Conservation (phyloP, 2,113 vertebrate species). For the Colius striatus region DNA sequence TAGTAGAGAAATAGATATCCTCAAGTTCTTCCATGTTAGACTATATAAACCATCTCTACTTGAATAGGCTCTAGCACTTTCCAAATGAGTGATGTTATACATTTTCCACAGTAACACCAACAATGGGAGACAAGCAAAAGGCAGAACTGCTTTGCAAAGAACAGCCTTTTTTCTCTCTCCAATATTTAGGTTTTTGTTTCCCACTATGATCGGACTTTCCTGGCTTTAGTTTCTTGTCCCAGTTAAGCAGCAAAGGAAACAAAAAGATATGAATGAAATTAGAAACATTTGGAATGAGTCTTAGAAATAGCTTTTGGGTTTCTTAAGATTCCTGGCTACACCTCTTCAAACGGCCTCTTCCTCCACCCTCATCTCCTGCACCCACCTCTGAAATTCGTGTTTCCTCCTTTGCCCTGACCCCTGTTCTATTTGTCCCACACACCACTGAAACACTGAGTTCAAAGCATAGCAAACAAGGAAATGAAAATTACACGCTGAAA, state of each 20-base stretch:
- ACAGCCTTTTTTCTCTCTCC: slow-evolving; percentile 61
- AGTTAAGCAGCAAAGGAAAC: slow-evolving; percentile 78
- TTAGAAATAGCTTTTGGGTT: slow-evolving; percentile 68
- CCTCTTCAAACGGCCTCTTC: slow-evolving; percentile 9
- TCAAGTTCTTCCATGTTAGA: slow-evolving; percentile 60
- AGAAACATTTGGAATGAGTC: slow-evolving; percentile 66
- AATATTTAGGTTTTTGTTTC: slow-evolving; percentile 77
- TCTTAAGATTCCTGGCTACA: slow-evolving; percentile 49
- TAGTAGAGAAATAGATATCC: slow-evolving; percentile 74
- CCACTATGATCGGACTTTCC: slow-evolving; percentile 75
- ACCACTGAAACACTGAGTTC: neutral
- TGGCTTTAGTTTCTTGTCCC: slow-evolving; percentile 72
- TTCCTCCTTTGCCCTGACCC: neutral
- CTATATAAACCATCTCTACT: slow-evolving; percentile 58
- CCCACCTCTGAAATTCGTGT: neutral
- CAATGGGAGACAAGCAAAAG: slow-evolving; percentile 68
- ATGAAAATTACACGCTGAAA: slow-evolving; percentile 34
- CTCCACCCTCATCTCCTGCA: neutral
- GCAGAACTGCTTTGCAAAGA: slow-evolving; percentile 48
- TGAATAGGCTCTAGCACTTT: slow-evolving; percentile 35
- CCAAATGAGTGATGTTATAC: slow-evolving; percentile 62
- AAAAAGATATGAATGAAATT: slow-evolving; percentile 80
- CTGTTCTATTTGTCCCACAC: neutral
- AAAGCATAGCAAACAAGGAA: slow-evolving; percentile 45
- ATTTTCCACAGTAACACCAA: slow-evolving; percentile 63